Base-by-base conservation (phyloP, 1,140 invertebrate genomes). In the Drosophila cardini region DNA sequence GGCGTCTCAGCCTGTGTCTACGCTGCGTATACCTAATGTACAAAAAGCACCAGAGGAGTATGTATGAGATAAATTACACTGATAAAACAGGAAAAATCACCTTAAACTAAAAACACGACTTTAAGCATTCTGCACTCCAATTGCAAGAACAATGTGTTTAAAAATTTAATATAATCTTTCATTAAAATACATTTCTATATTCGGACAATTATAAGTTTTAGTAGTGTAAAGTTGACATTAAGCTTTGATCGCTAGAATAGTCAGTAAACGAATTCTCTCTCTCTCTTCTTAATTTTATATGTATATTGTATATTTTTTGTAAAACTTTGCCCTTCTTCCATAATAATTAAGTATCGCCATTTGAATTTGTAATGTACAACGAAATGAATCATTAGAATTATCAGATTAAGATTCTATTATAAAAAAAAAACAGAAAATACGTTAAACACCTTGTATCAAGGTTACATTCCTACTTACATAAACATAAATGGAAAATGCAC, bases 11-110 rank as follows among this genome's bases (percentile, higher is more conserved):
- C 57, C 76, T 0, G 94, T 92, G 93, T 95, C 81, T 93, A 94
- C 79, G 94, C 93, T 62, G 90, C 95, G 74, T 93, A 95, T 92
- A 93, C 94, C 95, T 60, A 94, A 93, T 80, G 95, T 94, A 62
- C 94, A 95, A 52, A 96, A 96, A 92, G 95, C 96, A 48, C 96
- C 96, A 10, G 96, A 96, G 92, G 96, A 96, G 91, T 96, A 96
- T 91, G 96, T 96, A 87, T 96, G 82, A 72, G 30, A 4, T 13
- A 4, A 11, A 48, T 53, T 61, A 92, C 15, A 46, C 40, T 30
- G 21, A 26, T 26, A 26, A 26, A 26, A 26, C 21, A n/a, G 21
- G 21, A 26, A 26, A 26, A 26, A 4, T 2, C 21, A 26, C 1
- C 21, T 26, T 0, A 26, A 26, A 26, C 4, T 5, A 26, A 26